Conservation (phyloP, 1,140 invertebrate genomes). For the Armadillidium nasatum region DNA sequence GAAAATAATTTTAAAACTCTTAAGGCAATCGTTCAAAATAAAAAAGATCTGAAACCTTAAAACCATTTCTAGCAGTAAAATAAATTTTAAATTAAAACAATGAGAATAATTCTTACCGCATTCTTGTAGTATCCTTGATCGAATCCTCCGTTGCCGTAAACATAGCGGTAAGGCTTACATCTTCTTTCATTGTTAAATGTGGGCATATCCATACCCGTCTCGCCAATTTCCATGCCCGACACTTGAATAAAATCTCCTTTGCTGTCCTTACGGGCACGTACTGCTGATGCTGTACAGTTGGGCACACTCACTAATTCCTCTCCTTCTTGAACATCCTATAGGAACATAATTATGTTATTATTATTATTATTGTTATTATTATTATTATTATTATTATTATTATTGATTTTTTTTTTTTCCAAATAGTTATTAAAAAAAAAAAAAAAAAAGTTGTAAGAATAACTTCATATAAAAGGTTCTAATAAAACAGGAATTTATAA, state of each 20-base stretch:
- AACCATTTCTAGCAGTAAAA: neutral
- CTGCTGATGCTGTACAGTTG: conserved; percentile 21
- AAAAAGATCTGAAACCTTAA: neutral
- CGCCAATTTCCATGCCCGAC: conserved; percentile 1
- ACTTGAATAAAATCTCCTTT: conserved; percentile 21
- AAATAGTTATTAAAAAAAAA: no score
- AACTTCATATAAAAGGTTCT: neutral
- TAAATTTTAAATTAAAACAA: neutral
- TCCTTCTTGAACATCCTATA: conserved; percentile 19
- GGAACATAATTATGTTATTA: no score
- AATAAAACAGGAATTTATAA: neutral
- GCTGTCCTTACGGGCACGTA: conserved; percentile 15
- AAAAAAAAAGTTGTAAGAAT: no score
- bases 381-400: no score
- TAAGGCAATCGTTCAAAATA: neutral
- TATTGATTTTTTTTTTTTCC: no score
- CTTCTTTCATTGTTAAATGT: conserved; percentile 18
- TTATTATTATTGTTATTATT: no score
- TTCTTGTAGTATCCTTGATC: conserved; percentile 28
- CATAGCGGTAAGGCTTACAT: conserved; percentile 32
- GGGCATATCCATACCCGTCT: conserved; percentile 31
- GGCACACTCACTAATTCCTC: conserved; percentile 24
- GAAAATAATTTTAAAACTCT: neutral
- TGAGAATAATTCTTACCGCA: conserved; percentile 19
- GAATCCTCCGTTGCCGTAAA: conserved; percentile 30